Percentiles rank a stretch among this genome's conserved stretches.
Evolutionary conservation across 2,113 vertebrate genomes (phyloP).

Genomic region (Dasypus novemcinctus): DNA sequence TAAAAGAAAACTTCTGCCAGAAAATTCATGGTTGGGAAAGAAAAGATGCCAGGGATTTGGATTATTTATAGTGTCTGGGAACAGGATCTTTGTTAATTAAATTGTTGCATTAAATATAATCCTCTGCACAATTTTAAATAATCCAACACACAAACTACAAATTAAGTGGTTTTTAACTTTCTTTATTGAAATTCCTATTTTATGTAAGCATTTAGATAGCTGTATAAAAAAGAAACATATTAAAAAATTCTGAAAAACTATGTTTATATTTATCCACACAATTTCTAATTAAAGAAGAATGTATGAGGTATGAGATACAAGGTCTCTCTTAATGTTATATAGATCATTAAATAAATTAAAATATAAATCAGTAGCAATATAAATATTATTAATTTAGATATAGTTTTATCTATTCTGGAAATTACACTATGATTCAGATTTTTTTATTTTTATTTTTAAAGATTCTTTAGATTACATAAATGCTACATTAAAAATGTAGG

Average conservation of each 20-base stretch:
- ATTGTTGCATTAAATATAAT: background rate
- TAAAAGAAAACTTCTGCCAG: too few relatives aligned
- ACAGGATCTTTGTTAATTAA: background rate
- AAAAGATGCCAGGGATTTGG: too few relatives aligned
- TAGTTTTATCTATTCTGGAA: background rate
- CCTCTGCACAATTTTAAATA: background rate
- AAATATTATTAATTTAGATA: background rate
- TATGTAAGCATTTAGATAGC: background rate
- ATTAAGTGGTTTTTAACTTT: background rate
- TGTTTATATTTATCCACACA: background rate
- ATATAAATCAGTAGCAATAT: background rate
- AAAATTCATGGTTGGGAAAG: too few relatives aligned
- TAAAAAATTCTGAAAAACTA: background rate
- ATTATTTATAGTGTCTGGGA: too few relatives aligned
- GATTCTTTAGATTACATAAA: too few relatives aligned
- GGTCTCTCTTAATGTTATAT: background rate
- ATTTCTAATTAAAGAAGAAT: background rate
- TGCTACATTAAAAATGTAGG: too few relatives aligned
- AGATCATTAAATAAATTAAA: background rate
- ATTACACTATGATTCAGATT: background rate
- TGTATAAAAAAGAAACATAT: background rate
- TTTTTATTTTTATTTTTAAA: too few relatives aligned
- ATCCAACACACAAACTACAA: background rate
- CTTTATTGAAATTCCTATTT: background rate
- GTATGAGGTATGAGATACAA: background rate